Conservation (phyloP, 2,113 vertebrate species). For the Helogale parvula region DNA sequence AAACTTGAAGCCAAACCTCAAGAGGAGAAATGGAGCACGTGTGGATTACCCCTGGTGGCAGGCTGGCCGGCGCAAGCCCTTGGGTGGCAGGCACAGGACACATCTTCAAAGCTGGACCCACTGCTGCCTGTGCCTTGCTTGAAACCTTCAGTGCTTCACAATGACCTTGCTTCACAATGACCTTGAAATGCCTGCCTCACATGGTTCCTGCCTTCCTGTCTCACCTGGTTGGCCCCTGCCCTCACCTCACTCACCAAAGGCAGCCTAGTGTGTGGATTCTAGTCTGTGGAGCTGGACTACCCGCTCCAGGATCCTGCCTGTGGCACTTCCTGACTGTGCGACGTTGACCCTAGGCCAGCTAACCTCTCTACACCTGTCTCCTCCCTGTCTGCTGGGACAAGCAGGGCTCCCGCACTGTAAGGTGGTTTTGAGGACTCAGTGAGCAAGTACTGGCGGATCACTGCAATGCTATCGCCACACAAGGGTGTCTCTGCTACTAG, state of each 20-base stretch:
- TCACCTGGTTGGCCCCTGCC: not conserved
- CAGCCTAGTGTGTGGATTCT: fast-evolving
- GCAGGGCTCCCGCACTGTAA: not conserved
- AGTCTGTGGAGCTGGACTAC: not conserved
- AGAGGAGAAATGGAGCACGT: not conserved
- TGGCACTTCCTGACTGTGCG: not conserved
- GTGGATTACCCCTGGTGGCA: not conserved
- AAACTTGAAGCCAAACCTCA: not conserved
- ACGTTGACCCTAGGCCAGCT: not conserved
- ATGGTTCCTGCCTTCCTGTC: not conserved
- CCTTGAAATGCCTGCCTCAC: not conserved
- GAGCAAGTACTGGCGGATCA: not conserved
- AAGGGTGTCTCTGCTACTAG: not conserved
- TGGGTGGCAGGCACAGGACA: not conserved
- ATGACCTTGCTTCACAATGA: not conserved
- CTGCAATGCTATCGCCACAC: not conserved
- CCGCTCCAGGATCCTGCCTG: not conserved
- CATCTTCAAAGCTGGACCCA: not conserved
- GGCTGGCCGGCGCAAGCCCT: not conserved
- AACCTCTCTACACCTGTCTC: not conserved
- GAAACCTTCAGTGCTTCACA: not conserved
- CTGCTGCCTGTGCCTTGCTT: not conserved
- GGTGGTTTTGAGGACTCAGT: not conserved
- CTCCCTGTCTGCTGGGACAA: not conserved
- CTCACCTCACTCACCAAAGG: not conserved